phyloP scores from a whole-genome alignment of 2,797 vertebrate species.

The Syngnathus acus region DNA sequence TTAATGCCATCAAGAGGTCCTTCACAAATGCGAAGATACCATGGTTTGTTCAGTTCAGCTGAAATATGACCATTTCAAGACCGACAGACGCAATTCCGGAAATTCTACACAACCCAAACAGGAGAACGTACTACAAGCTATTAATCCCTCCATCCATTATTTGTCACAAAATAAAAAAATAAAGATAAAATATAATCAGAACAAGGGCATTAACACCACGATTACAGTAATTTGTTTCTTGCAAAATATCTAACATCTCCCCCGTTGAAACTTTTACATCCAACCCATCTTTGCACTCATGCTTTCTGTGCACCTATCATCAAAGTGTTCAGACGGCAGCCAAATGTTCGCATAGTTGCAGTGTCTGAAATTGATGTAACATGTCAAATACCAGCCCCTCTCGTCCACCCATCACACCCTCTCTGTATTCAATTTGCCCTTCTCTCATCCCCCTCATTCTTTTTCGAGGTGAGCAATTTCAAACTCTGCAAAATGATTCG shows the following conservation, averaged over 20 bases:
- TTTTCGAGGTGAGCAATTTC: slow-evolving; percentile 55
- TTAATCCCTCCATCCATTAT: no score
- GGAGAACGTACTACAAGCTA: no score
- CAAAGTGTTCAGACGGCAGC: slow-evolving; percentile 31
- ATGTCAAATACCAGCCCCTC: slow-evolving; percentile 42
- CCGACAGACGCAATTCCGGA: no score
- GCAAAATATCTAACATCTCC: neutral
- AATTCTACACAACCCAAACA: no score
- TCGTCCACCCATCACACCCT: slow-evolving; percentile 14
- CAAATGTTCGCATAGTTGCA: slow-evolving; percentile 43
- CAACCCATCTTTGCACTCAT: neutral
- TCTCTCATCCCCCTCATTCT: slow-evolving; percentile 26
- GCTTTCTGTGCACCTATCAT: neutral
- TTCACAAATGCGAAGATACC: no score
- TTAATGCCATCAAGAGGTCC: no score
- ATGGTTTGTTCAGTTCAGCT: no score
- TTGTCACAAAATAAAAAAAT: neutral
- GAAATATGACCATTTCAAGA: no score
- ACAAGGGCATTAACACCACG: neutral
- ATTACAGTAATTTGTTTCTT: neutral
- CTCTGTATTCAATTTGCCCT: slow-evolving; percentile 37
- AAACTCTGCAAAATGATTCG: slow-evolving; percentile 61
- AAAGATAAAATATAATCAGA: neutral
- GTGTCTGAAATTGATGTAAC: slow-evolving; percentile 53
- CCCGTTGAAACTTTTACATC: neutral